phyloP scores from a whole-genome alignment of 2,113 vertebrate species.

The Tor tambroides region DNA sequence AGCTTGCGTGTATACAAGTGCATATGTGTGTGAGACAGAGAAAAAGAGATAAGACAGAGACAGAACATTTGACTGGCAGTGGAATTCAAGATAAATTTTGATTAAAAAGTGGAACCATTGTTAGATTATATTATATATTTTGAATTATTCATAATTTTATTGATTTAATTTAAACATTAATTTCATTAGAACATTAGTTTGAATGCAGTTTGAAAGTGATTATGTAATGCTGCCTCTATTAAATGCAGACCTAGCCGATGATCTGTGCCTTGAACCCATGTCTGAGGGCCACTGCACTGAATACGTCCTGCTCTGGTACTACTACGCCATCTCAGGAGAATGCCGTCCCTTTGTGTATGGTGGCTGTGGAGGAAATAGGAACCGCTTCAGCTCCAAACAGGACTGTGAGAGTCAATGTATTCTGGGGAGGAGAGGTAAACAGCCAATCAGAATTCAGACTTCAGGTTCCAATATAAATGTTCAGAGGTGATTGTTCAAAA shows the following conservation, averaged over 20 bases:
- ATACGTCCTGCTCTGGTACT: slow-evolving; percentile 85
- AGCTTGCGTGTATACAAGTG: background rate
- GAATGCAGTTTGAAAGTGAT: background rate
- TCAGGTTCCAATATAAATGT: background rate
- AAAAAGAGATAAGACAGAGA: background rate
- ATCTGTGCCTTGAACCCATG: slow-evolving; percentile 79
- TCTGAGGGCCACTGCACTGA: slow-evolving; percentile 80
- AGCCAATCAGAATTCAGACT: background rate
- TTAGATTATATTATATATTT: no score
- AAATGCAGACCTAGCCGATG: slow-evolving; percentile 53
- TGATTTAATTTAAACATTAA: no score
- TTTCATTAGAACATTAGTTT: background rate
- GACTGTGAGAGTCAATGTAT: slow-evolving; percentile 75
- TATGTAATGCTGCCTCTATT: background rate
- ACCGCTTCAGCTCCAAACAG: slow-evolving; percentile 78
- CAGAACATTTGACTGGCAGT: background rate
- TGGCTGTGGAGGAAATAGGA: slow-evolving; percentile 84
- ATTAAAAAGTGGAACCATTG: background rate
- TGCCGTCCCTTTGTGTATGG: slow-evolving; percentile 87
- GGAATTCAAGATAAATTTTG: background rate
- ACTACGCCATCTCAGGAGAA: slow-evolving; percentile 65
- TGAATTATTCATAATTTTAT: no score
- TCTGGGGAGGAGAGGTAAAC: slow-evolving; percentile 54
- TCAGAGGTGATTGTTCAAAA: background rate
- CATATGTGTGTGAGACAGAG: background rate